Conservation (phyloP, 2,113 vertebrate genomes). For the Perca schrenkii region DNA sequence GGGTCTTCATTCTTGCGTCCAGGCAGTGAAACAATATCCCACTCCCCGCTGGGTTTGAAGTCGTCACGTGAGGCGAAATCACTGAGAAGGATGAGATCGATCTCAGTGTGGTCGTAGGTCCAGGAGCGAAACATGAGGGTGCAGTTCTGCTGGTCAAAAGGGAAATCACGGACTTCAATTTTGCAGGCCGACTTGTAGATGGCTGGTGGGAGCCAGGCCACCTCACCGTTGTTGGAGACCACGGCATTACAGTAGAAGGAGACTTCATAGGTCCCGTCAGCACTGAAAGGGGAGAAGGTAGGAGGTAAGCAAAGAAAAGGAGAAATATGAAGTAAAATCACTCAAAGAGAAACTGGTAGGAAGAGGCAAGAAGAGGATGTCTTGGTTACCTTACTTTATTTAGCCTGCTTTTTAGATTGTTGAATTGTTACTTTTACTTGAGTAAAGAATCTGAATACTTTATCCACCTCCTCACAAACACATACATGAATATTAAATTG, state of each 20-base stretch:
- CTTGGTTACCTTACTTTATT: background rate
- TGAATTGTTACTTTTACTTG: background rate
- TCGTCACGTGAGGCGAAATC: conserved; percentile 86
- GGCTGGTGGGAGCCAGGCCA: conserved; percentile 87
- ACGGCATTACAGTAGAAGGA: conserved; percentile 87
- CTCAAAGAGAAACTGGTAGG: background rate
- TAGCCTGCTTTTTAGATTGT: background rate
- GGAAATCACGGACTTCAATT: conserved; percentile 87
- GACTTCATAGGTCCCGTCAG: conserved; percentile 87
- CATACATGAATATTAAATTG: background rate
- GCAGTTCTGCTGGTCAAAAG: conserved; percentile 89
- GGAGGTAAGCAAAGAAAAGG: conserved; percentile 10
- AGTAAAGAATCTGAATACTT: too few relatives aligned
- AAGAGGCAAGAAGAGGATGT: background rate
- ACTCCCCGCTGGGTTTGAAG: conserved; percentile 88
- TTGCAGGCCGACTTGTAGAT: conserved; percentile 89
- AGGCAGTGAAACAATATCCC: conserved; percentile 87
- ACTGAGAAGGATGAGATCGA: conserved; percentile 85
- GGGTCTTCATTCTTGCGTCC: conserved; percentile 88
- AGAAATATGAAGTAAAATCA: conserved; percentile 2
- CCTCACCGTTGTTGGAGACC: conserved; percentile 85
- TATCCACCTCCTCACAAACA: background rate
- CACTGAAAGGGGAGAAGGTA: conserved; percentile 65
- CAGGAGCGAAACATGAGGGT: conserved; percentile 88
- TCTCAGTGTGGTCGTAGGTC: conserved; percentile 88